These are phyloP conservation scores for Lasioglossum baleicum DNA, from an alignment of 1,140 invertebrate species.

Conservation along the genomic window DNA sequence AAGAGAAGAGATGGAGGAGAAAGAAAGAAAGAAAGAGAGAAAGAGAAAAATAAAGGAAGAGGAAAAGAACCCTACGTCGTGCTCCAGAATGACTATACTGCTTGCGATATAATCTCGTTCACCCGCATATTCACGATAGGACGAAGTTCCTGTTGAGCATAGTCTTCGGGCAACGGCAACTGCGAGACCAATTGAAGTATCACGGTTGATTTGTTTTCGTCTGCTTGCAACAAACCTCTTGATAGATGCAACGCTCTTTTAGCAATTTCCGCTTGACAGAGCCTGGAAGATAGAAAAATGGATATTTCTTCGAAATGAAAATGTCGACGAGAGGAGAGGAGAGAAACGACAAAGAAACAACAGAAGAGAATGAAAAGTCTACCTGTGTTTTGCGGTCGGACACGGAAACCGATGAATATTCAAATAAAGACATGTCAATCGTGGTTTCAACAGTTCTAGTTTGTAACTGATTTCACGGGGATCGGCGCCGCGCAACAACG, in stretches of 20 bases:
- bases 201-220: conserved; percentile 66
- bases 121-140: conserved; percentile 75
- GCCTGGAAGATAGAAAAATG: conserved; percentile 62
- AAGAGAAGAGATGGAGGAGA: neutral
- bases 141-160: conserved; percentile 82
- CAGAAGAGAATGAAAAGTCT: neutral
- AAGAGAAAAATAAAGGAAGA: too few relatives aligned
- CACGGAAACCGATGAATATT: conserved; percentile 84
- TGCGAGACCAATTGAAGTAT: conserved; percentile 80
- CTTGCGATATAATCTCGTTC: conserved; percentile 62
- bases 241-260: conserved; percentile 81
- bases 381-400: conserved; percentile 83
- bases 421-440: conserved; percentile 82
- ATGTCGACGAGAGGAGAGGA: too few relatives aligned
- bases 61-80: neutral
- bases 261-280: conserved; percentile 85
- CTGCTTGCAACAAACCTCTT: conserved; percentile 79
- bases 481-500: conserved; percentile 71
- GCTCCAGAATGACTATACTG: neutral
- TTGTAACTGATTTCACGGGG: conserved; percentile 79
- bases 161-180: conserved; percentile 85
- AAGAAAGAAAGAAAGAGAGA: too few relatives aligned
- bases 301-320: too few relatives aligned
- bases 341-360: too few relatives aligned
- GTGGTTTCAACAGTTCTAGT: conserved; percentile 83